Percentiles rank a stretch among this genome's conserved stretches.
Conservation (phyloP, 1,140 invertebrate species). For the Drosophila subobscura region DNA sequence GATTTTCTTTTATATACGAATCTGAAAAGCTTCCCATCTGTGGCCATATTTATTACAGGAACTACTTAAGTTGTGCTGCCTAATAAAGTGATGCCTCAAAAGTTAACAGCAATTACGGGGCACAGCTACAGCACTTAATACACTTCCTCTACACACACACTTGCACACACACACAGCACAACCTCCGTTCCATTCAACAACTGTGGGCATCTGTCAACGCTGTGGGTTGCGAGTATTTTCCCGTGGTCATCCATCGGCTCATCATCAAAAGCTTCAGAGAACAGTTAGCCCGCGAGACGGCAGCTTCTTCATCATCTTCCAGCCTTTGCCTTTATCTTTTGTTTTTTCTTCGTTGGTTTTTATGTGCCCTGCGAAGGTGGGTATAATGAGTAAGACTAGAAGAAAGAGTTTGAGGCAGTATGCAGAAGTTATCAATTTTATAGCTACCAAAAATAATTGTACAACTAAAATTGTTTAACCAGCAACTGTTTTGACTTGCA, state of each 20-base stretch:
- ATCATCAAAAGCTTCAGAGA: slow-evolving; percentile 72
- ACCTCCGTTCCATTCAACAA: slow-evolving; percentile 7
- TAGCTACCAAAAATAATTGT: too few species aligned
- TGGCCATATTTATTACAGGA: background rate
- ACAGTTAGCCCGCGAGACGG: slow-evolving; percentile 53
- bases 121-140: background rate
- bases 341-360: background rate
- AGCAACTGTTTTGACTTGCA: too few species aligned
- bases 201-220: slow-evolving; percentile 30
- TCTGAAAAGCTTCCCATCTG: too few species aligned
- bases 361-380: too few species aligned
- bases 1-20: too few species aligned
- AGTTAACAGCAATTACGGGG: slow-evolving; percentile 46
- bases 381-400: too few species aligned
- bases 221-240: slow-evolving; percentile 8
- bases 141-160: background rate
- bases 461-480: too few species aligned
- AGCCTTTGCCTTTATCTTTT: background rate
- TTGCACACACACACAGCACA: too few species aligned
- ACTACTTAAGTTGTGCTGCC: slow-evolving; percentile 31
- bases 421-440: too few species aligned
- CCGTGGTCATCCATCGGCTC: slow-evolving; percentile 54
- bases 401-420: too few species aligned
- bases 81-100: slow-evolving; percentile 43
- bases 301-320: slow-evolving; percentile 24